These are phyloP conservation scores for Spinibarbus caldwelli DNA, from an alignment of 2,797 vertebrate species.

Conservation along the genomic window DNA sequence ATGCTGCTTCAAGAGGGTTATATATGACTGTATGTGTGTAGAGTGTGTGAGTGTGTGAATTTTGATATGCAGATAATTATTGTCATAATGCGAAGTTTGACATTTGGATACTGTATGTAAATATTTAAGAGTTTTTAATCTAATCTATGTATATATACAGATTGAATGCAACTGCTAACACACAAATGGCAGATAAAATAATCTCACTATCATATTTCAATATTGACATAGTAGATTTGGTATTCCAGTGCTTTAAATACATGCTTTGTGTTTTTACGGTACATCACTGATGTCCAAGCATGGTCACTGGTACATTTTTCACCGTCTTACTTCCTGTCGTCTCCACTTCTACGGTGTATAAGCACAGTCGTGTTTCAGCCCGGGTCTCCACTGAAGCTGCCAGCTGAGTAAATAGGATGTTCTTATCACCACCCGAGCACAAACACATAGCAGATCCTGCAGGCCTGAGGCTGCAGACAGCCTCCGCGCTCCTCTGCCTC, in stretches of 20 bases:
- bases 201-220: neutral
- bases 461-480: slow-evolving; percentile 42
- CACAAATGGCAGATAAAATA: neutral
- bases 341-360: slow-evolving; percentile 35
- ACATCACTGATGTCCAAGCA: slow-evolving; percentile 57
- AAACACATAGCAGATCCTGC: slow-evolving; percentile 40
- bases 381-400: slow-evolving; percentile 49
- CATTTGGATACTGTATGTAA: neutral
- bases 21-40: neutral
- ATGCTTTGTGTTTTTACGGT: slow-evolving; percentile 45
- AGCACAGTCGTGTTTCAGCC: slow-evolving; percentile 48
- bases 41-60: neutral
- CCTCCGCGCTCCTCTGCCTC: slow-evolving; percentile 47
- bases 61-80: neutral
- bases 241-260: neutral
- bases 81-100: neutral
- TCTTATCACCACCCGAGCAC: slow-evolving; percentile 54
- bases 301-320: slow-evolving; percentile 19
- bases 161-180: neutral
- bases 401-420: slow-evolving; percentile 55
- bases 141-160: neutral
- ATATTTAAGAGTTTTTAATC: neutral
- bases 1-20: slow-evolving; percentile 19
- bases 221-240: neutral
- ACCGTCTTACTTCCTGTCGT: slow-evolving; percentile 31